A percentile compares a stretch with the other conserved stretches of the same genome.
Conservation (phyloP, 2,797 vertebrate genomes). For the Hydrophis major region DNA sequence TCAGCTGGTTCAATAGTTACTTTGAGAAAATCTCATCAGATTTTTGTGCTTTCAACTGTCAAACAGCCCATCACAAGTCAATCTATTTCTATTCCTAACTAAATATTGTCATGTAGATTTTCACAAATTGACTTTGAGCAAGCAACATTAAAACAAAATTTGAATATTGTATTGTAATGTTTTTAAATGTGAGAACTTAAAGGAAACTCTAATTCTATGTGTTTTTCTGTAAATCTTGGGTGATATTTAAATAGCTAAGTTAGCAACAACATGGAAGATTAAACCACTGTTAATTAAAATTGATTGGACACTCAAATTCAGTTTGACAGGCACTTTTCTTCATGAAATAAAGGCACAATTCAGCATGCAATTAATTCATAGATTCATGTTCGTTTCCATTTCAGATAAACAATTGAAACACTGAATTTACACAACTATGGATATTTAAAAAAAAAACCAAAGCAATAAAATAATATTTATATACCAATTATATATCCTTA, state of each 20-base stretch:
- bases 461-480: not conserved
- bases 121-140: not conserved
- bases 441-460: not conserved
- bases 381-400: accelerated
- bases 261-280: not conserved
- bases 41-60: not conserved
- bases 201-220: not conserved
- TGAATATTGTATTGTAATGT: not conserved
- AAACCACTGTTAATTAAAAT: constrained; percentile 31
- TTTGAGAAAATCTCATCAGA: not conserved
- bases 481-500: not conserved
- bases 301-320: constrained; percentile 16
- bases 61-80: not conserved
- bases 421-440: constrained; percentile 3
- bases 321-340: not conserved
- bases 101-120: not conserved
- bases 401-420: not conserved
- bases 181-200: not conserved
- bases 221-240: not conserved
- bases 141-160: not conserved
- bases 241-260: not conserved
- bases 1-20: not conserved
- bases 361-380: not conserved
- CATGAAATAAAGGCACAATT: not conserved
- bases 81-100: not conserved